These are phyloP conservation scores for Podotricha telesiphe DNA, from an alignment of 2,888 invertebrate genomes.

Conservation along the genomic window DNA sequence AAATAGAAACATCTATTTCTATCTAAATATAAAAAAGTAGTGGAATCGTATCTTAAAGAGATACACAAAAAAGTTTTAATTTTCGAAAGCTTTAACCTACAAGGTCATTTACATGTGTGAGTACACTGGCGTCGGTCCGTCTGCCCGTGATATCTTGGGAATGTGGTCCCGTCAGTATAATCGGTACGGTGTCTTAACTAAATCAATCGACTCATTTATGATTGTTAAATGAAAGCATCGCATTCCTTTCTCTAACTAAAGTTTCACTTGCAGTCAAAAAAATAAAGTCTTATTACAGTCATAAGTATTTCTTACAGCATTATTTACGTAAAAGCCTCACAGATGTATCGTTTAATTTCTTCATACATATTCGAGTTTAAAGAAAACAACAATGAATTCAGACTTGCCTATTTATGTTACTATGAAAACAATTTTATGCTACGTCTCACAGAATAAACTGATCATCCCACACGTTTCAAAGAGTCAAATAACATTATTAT, in stretches of 20 bases:
- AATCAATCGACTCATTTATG: slow-evolving; percentile 15
- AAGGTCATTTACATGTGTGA: slow-evolving; percentile 37
- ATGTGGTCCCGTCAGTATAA: slow-evolving; percentile 55
- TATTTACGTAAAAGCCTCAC: slow-evolving; percentile 25
- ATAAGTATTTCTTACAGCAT: background rate
- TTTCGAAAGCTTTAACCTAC: slow-evolving; percentile 15
- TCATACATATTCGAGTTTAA: slow-evolving; percentile 40
- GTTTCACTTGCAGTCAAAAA: background rate
- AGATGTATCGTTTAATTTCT: slow-evolving; percentile 38
- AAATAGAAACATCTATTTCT: background rate
- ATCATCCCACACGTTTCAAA: slow-evolving; percentile 73
- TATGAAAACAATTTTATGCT: slow-evolving; percentile 61
- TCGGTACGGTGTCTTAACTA: slow-evolving; percentile 9
- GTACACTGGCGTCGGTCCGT: slow-evolving; percentile 66
- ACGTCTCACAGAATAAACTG: slow-evolving; percentile 73
- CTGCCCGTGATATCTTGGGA: slow-evolving; percentile 60
- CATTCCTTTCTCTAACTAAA: background rate
- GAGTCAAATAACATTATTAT: slow-evolving; percentile 78
- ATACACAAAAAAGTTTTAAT: background rate
- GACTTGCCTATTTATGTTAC: slow-evolving; percentile 46
- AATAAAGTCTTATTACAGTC: background rate
- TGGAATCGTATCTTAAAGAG: slow-evolving; percentile 1
- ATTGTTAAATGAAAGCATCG: background rate
- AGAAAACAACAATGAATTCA: slow-evolving; percentile 44
- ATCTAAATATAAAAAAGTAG: background rate